Evolutionary conservation across 2,888 invertebrate species (phyloP).

Genomic region (Corythucha ciliata): DNA sequence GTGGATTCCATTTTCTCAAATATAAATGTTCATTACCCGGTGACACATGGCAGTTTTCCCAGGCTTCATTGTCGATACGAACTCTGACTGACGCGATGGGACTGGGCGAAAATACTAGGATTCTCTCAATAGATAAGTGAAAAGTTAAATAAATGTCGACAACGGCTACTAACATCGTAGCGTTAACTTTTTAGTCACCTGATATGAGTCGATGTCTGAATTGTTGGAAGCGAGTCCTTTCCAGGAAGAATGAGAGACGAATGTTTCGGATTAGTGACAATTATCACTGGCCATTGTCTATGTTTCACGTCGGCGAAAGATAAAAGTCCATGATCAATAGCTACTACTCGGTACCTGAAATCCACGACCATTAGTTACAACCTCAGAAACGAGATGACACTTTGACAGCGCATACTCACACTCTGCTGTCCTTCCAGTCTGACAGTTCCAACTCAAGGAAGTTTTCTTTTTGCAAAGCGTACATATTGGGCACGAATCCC

Average conservation of each 20-base stretch:
- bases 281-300: slow-evolving; percentile 67
- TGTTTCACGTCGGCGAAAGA: slow-evolving; percentile 72
- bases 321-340: slow-evolving; percentile 81
- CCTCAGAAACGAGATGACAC: not conserved
- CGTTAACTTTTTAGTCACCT: slow-evolving; percentile 46
- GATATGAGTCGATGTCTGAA: slow-evolving; percentile 64
- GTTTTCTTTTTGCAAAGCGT: slow-evolving; percentile 71
- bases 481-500: slow-evolving; percentile 72
- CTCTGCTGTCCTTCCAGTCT: slow-evolving; percentile 85
- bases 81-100: slow-evolving; percentile 56
- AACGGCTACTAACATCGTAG: too few relatives aligned
- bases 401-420: slow-evolving; percentile 47
- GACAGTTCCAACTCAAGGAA: slow-evolving; percentile 79
- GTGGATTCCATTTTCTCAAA: slow-evolving; percentile 62
- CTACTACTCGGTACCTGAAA: slow-evolving; percentile 62
- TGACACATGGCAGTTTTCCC: slow-evolving; percentile 52
- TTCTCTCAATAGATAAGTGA: slow-evolving; percentile 43
- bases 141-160: not conserved
- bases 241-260: slow-evolving; percentile 61
- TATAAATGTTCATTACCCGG: slow-evolving; percentile 47
- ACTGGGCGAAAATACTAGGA: slow-evolving; percentile 66
- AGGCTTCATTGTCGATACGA: slow-evolving; percentile 54
- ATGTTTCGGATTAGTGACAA: slow-evolving; percentile 88
- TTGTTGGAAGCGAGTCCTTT: slow-evolving; percentile 60
- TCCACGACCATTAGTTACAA: not conserved